phyloP scores from a whole-genome alignment of 2,888 invertebrate species.

The Andrena camellia region DNA sequence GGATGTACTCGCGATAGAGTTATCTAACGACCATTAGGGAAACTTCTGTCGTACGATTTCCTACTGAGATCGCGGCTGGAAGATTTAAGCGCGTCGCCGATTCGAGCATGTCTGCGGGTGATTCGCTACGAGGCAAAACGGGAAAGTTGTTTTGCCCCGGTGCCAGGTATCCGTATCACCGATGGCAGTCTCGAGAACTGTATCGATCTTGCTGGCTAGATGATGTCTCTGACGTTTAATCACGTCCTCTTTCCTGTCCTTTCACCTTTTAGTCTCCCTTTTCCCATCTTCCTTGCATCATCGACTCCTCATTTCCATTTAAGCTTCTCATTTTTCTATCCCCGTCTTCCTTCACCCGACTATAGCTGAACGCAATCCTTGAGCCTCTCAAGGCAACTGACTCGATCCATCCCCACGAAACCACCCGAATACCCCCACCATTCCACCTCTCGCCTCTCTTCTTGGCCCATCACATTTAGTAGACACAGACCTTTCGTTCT shows the following conservation, averaged over 20 bases:
- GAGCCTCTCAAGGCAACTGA: not conserved
- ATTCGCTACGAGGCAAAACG: slow-evolving; percentile 7
- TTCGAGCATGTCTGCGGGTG: not conserved
- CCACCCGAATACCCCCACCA: too few relatives aligned
- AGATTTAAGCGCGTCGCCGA: slow-evolving; percentile 11
- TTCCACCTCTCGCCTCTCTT: too few relatives aligned
- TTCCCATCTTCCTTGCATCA: not conserved
- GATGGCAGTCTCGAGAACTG: slow-evolving; percentile 7
- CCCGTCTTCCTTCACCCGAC: not conserved
- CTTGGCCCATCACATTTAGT: too few relatives aligned
- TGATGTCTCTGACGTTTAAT: slow-evolving; percentile 44
- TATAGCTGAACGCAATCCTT: too few relatives aligned
- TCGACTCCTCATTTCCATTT: not conserved
- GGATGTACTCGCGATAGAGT: slow-evolving; percentile 2
- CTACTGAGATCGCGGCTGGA: not conserved
- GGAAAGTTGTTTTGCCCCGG: not conserved
- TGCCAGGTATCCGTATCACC: slow-evolving; percentile 5
- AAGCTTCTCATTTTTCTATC: not conserved
- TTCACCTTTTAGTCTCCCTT: not conserved
- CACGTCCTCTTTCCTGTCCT: slow-evolving; percentile 13
- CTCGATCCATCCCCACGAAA: not conserved
- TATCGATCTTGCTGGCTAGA: slow-evolving; percentile 43
- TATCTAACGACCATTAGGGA: slow-evolving; percentile 28
- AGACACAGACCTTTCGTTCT: not conserved
- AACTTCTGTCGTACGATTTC: not conserved